These are phyloP conservation scores for crab-eating macaque (Macaca fascicularis) DNA, from an alignment of 2,113 vertebrate genomes.

Conservation along the genomic window T2T-MFA8v1.1 NC_088386.1:136619501-136620000, in stretches of 20 bases:
- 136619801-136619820: not conserved
- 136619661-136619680: fast-evolving
- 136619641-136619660: not conserved
- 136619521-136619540: not conserved
- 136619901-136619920: fast-evolving
- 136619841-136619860: fast-evolving
- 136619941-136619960: not conserved
- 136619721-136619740: not conserved
- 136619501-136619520: not conserved
- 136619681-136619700: fast-evolving
- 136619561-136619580: not conserved
- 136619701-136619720: fast-evolving
- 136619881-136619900: fast-evolving
- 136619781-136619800: not conserved
- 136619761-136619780: not conserved
- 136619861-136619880: not conserved
- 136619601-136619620: not conserved
- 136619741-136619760: not conserved
- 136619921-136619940: fast-evolving
- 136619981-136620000: not conserved
- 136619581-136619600: not conserved
- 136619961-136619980: not conserved
- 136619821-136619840: fast-evolving
- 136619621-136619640: not conserved
- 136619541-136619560: not conserved